These are phyloP conservation scores for Helostoma temminkii DNA, from an alignment of 2,797 vertebrate genomes.

Conservation along the genomic window DNA sequence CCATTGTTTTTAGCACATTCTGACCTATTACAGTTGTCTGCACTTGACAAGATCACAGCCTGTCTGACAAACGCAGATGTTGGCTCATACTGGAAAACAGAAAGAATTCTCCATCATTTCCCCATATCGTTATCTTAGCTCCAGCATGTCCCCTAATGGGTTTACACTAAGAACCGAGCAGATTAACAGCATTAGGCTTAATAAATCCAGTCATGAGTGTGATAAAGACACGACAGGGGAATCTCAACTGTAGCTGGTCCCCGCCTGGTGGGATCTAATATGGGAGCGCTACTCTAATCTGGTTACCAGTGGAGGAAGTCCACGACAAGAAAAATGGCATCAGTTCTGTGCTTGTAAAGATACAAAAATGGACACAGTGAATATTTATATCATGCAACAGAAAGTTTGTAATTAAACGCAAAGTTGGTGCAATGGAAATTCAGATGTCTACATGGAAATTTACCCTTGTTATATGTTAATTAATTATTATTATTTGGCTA, in stretches of 20 bases:
- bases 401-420: slow-evolving; percentile 38
- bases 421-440: slow-evolving; percentile 17
- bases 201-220: slow-evolving; percentile 72
- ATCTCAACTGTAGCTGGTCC: slow-evolving; percentile 53
- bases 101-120: slow-evolving; percentile 44
- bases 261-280: slow-evolving; percentile 60
- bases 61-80: slow-evolving; percentile 49
- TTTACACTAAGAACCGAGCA: slow-evolving; percentile 72
- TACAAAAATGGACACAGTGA: slow-evolving; percentile 31
- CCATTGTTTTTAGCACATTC: slow-evolving; percentile 75
- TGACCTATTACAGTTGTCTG: slow-evolving; percentile 68
- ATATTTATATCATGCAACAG: slow-evolving; percentile 24
- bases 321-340: slow-evolving; percentile 60
- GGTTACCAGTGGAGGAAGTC: slow-evolving; percentile 66
- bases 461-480: not conserved
- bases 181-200: slow-evolving; percentile 76
- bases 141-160: slow-evolving; percentile 68
- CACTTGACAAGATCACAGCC: slow-evolving; percentile 77
- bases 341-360: slow-evolving; percentile 48
- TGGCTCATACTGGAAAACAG: slow-evolving; percentile 55
- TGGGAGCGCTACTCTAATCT: slow-evolving; percentile 68
- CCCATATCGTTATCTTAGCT: slow-evolving; percentile 56
- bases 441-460: not conserved
- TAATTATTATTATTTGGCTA: not conserved
- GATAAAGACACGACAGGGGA: slow-evolving; percentile 60